A percentile compares a stretch with the other conserved stretches of the same genome.
Conservation (phyloP, 1,140 invertebrate species). For the Papilio machaon region DNA sequence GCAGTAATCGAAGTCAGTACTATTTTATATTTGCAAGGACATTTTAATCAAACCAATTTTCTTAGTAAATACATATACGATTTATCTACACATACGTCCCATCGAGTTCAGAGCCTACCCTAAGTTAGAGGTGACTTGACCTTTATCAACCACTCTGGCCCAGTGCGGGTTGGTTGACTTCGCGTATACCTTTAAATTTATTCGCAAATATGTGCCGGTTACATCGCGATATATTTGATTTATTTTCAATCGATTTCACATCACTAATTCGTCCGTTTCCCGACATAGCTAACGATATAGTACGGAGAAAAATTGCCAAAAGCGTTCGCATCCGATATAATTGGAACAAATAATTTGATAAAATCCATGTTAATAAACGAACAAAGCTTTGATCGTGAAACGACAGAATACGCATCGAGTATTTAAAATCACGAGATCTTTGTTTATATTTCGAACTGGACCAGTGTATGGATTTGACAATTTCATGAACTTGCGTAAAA, state of each 20-base stretch:
- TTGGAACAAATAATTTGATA: slow-evolving; percentile 44
- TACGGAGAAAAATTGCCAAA: slow-evolving; percentile 20
- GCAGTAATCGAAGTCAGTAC: too few species aligned
- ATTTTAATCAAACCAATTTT: too few species aligned
- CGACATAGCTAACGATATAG: slow-evolving; percentile 6
- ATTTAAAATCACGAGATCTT: background rate
- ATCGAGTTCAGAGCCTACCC: too few species aligned
- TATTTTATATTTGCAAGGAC: too few species aligned
- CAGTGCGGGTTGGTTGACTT: too few species aligned
- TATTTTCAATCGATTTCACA: background rate
- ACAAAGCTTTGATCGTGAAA: slow-evolving; percentile 27
- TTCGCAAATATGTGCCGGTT: too few species aligned
- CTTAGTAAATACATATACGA: too few species aligned
- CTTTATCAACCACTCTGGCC: too few species aligned
- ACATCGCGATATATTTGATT: too few species aligned
- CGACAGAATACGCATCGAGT: background rate
- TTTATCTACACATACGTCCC: too few species aligned
- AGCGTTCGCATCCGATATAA: slow-evolving; percentile 33
- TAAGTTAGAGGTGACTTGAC: too few species aligned
- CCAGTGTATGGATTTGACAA: background rate
- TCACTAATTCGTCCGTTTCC: background rate
- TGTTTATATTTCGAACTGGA: background rate
- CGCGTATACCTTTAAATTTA: too few species aligned
- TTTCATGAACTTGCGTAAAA: background rate
- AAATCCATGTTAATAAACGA: slow-evolving; percentile 27